Base-by-base conservation (phyloP, 2,797 vertebrate genomes). In the Astyanax mexicanus region DNA sequence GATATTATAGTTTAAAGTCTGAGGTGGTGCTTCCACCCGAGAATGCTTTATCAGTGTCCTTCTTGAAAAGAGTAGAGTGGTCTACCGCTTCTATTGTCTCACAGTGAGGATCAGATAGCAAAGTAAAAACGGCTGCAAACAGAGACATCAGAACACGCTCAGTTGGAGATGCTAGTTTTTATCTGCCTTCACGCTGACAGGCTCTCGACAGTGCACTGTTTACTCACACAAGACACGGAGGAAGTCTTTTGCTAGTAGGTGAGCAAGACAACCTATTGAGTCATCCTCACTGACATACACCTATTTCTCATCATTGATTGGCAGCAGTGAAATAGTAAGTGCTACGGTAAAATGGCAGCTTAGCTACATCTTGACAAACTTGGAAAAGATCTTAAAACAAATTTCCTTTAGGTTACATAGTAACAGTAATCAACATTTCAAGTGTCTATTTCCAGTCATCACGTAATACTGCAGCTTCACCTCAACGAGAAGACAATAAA, bases 101-200 rank as follows among this genome's bases (percentile, higher is more conserved):
- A 47, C 45, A 51, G 52, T 23, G 37, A 35, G 68, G 58, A 77
- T 81, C 74, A 80, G 78, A 76, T 72, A 72, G 67, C 47, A 29
- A 49, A 57, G 61, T 35, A 45, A 49, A 29, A 79, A 70, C 47
- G 52, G 62, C 69, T 79, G 70, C 67, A 75, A 68, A 81, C 74
- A 74, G 74, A 84, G 74, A 81, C 77, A 78, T 78, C 77, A 78
- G 71, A 69, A 62, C 38, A 44, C 49, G 66, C 77, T 65, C 65
- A 57, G 75, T 42, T 72, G 78, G 78, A 78, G 74, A 74, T 69
- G 60, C 45, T 37, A 23, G 51, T 49, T 68, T 80, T 80, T 80
- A 77, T 80, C 74, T 81, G 35, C 58, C 77, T 45, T 52, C n/a
- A 67, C 76, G 71, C 78, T 76, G 75, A 81, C 80, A 69, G 65